Base-by-base conservation (phyloP, 2,888 invertebrate genomes). In the Brachypterus glaber region DNA sequence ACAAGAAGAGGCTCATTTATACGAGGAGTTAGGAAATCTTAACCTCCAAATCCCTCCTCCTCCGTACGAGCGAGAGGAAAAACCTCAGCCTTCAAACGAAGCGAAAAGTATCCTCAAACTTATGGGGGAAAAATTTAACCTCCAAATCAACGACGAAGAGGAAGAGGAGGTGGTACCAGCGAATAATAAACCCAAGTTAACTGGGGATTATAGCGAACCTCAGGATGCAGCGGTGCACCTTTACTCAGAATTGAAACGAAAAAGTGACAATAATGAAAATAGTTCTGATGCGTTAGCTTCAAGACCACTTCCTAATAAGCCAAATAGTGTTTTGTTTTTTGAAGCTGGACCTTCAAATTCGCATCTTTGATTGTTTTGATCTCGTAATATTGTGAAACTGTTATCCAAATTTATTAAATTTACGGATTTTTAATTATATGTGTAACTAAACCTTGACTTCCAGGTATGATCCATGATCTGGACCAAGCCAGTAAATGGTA, bases 241-340 rank as follows among this genome's bases (percentile, higher is more conserved):
- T 14, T 74, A 74, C 55, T 71, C 72, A 4, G 74, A 74, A 54
- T 56, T 74, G 39, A 39, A 39, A 38, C 12, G 4, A 5, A 27
- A 27, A 5, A 5, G 7, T 5, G 27, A 27, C 12, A 4, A 4
- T 5, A 27, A 40, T 58, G 58, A 17, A 55, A 21, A 57, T 33
- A 56, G 54, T 7, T 69, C 73, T 2, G 68, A 67, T 16, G 76
- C 71, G 51, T 79, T 80, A 77, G 69, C 76, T 17, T 76, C 79
- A 52, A 68, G 81, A 46, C 81, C 81, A n/a, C 63, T 82, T 24
- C 81, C 81, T 1, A 74, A 75, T 44, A 79, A 78, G 56, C 80
- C 81, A 14, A 41, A 39, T 3, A 47, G 34, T 43, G 27, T 47
- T 21, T 40, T 36, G n/a, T n/a, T n/a, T n/a, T n/a, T 44, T 14